Evolutionary conservation across 2,888 invertebrate species (phyloP).

Genomic region (Dicyrtomina minuta): DNA sequence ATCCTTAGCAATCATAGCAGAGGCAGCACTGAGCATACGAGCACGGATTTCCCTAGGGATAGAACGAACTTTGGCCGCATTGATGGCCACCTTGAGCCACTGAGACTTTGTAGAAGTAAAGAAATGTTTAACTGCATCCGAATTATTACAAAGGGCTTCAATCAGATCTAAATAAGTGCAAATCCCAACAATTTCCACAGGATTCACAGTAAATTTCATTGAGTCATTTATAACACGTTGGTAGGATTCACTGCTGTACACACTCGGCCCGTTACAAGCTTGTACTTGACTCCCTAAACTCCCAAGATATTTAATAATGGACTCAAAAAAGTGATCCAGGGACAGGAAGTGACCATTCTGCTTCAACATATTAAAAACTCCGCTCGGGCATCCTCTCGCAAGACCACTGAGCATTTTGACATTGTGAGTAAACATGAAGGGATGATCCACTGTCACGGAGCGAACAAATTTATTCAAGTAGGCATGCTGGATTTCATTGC

Average conservation of each 20-base stretch:
- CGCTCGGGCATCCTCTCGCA: constrained; percentile 74
- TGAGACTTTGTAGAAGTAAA: constrained; percentile 46
- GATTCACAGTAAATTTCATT: constrained; percentile 40
- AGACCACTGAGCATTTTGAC: constrained; percentile 82
- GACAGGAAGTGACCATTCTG: constrained; percentile 67
- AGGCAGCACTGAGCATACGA: constrained; percentile 43
- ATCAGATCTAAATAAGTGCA: constrained; percentile 48
- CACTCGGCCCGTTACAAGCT: constrained; percentile 31
- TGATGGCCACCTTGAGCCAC: constrained; percentile 45
- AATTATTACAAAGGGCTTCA: constrained; percentile 37
- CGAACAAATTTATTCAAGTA: constrained; percentile 86
- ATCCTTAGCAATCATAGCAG: constrained; percentile 47
- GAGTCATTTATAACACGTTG: constrained; percentile 38
- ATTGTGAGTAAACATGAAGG: constrained; percentile 81
- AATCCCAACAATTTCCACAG: constrained; percentile 47
- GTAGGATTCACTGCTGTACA: constrained; percentile 37
- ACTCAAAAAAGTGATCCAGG: constrained; percentile 83
- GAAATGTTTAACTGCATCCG: constrained; percentile 36
- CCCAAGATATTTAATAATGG: constrained; percentile 62
- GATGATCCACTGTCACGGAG: constrained; percentile 78
- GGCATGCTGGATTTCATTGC: constrained; percentile 52
- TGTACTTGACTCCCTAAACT: constrained; percentile 35
- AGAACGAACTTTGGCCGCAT: constrained; percentile 38
- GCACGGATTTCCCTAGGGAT: constrained; percentile 50
- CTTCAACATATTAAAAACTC: constrained; percentile 75